Evolutionary conservation across 1,140 invertebrate genomes (phyloP).

Genomic region (Drosophila nikananu): DNA sequence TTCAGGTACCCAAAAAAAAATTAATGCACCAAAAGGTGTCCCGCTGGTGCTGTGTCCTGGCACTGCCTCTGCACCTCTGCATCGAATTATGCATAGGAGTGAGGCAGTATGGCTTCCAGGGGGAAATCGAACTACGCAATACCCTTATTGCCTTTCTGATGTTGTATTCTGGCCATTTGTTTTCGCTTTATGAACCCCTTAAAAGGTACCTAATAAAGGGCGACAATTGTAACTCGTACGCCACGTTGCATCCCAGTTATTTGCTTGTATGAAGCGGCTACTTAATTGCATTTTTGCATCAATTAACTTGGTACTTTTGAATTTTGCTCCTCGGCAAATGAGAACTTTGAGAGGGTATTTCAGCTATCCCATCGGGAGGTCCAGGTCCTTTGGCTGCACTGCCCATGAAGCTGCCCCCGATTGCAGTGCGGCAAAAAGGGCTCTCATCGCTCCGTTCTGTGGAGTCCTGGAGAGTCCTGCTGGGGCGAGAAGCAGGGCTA

Average conservation of each 20-base stretch:
- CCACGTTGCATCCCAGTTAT: neutral
- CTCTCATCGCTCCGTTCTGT: too few relatives aligned
- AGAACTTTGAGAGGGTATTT: neutral
- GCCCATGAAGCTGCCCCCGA: neutral
- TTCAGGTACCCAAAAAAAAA: neutral
- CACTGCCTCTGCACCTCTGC: neutral
- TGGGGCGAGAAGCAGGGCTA: neutral
- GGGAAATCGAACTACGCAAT: neutral
- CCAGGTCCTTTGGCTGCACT: too few relatives aligned
- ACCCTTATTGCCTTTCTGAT: neutral
- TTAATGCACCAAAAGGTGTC: neutral
- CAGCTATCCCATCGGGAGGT: too few relatives aligned
- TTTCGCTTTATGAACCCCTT: neutral
- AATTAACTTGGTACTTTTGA: neutral
- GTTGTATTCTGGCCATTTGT: accelerated
- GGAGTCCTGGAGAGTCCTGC: neutral
- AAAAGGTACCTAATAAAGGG: neutral
- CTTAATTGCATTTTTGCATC: neutral
- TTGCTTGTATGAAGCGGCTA: neutral
- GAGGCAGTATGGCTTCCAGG: accelerated
- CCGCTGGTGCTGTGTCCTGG: neutral
- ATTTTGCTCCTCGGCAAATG: neutral
- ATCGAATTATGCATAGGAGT: neutral
- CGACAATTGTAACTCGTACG: neutral
- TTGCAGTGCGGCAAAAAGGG: slow-evolving; percentile 6